A percentile compares a stretch with the other conserved stretches of the same genome.
These are phyloP conservation scores for Helostoma temminkii DNA, from an alignment of 2,797 vertebrate genomes.

Conservation along the genomic window DNA sequence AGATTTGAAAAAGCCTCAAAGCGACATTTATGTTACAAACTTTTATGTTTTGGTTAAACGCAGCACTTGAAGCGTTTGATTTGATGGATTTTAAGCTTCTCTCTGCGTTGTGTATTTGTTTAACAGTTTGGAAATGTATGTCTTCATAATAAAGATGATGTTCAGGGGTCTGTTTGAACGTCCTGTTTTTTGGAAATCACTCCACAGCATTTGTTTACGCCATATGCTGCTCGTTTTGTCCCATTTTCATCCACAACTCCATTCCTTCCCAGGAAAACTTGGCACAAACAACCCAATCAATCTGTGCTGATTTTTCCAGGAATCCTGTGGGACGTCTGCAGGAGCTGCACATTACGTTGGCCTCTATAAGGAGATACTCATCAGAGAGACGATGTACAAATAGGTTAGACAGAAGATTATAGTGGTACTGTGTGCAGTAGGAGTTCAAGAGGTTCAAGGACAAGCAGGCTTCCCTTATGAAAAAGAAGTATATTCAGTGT, in stretches of 20 bases:
- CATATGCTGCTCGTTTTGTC: not conserved
- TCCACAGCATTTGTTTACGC: not conserved
- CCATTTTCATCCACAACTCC: not conserved
- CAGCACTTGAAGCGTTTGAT: conserved; percentile 30
- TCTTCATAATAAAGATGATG: conserved; percentile 67
- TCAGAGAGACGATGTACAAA: not conserved
- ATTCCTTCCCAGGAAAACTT: conserved; percentile 25
- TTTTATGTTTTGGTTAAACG: conserved; percentile 12
- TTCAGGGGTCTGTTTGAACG: conserved; percentile 48
- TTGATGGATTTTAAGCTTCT: conserved; percentile 50
- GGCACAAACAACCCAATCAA: conserved; percentile 23
- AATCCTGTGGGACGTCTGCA: not conserved
- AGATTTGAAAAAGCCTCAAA: conserved; percentile 35
- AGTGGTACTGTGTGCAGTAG: not conserved
- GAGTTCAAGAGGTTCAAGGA: not conserved
- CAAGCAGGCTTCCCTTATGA: not conserved
- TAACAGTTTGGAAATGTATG: conserved; percentile 56
- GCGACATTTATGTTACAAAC: conserved; percentile 12
- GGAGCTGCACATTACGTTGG: not conserved
- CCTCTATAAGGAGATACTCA: not conserved
- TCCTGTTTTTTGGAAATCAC: conserved; percentile 10
- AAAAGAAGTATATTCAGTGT: too few species aligned
- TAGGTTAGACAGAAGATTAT: not conserved
- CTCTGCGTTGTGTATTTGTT: conserved; percentile 48
- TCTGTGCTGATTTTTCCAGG: not conserved